Evolutionary conservation across 2,888 invertebrate genomes (phyloP).

Genomic region (Noctua janthina): DNA sequence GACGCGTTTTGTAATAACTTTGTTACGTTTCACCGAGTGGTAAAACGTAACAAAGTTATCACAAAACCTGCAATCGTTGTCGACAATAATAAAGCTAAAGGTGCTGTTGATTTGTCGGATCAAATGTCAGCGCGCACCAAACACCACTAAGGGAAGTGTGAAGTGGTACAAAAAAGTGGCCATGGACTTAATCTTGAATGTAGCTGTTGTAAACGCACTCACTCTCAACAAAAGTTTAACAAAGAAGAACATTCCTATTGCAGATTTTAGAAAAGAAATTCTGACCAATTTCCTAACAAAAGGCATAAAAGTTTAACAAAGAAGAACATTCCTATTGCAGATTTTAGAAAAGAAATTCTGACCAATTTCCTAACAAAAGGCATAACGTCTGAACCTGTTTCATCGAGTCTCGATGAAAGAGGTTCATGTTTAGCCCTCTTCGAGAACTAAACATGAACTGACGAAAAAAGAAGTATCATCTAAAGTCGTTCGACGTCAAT

Average conservation of each 20-base stretch:
- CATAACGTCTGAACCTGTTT: slow-evolving; percentile 6
- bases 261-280: no score
- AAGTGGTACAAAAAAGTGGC: slow-evolving; percentile 17
- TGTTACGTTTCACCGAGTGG: not conserved
- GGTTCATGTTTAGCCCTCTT: no score
- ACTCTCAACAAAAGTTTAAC: not conserved
- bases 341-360: slow-evolving; percentile 30
- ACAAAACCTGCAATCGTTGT: slow-evolving; percentile 7
- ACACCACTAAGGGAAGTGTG: not conserved
- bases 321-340: slow-evolving; percentile 18
- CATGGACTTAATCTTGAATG: slow-evolving; percentile 23
- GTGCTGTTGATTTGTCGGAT: slow-evolving; percentile 1
- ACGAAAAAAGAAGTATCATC: slow-evolving; percentile 20
- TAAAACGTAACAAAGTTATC: not conserved
- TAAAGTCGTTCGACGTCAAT: not conserved
- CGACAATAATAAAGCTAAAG: slow-evolving; percentile 1
- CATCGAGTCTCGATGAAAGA: slow-evolving; percentile 7
- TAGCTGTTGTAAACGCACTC: slow-evolving; percentile 5
- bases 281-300: no score
- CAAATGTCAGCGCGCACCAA: not conserved
- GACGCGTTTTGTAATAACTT: not conserved
- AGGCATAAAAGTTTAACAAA: not conserved
- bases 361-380: slow-evolving; percentile 6
- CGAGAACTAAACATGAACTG: slow-evolving; percentile 15
- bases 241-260: no score